These are phyloP conservation scores for Poeciliopsis paucimaculata DNA, from an alignment of 2,797 vertebrate genomes.

Conservation along the genomic window DNA sequence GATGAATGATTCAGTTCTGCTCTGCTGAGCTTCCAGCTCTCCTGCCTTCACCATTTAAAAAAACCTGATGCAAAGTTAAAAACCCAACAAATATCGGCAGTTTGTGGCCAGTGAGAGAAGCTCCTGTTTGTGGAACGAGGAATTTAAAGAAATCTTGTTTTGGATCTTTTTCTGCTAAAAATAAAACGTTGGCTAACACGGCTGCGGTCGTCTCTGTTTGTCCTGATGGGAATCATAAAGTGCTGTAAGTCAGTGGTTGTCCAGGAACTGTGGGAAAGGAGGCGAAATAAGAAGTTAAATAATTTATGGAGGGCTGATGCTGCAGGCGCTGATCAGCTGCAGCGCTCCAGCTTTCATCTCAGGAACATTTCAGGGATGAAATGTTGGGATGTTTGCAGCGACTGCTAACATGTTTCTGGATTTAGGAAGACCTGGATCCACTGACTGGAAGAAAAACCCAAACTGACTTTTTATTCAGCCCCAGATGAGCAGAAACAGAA, in stretches of 20 bases:
- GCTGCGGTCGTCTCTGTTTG: neutral
- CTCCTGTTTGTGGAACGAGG: slow-evolving; percentile 11
- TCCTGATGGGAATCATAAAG: neutral
- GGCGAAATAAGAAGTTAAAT: neutral
- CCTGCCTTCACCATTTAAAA: slow-evolving; percentile 19
- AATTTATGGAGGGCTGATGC: neutral
- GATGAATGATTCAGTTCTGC: slow-evolving; percentile 23
- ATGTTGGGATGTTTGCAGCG: neutral
- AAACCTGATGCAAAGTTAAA: neutral
- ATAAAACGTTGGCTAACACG: neutral
- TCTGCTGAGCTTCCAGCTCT: slow-evolving; percentile 6
- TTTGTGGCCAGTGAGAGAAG: slow-evolving; percentile 34
- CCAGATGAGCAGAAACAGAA: neutral
- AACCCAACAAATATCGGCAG: slow-evolving; percentile 29
- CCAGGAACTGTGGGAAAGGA: neutral
- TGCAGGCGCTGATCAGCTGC: neutral
- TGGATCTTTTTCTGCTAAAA: neutral
- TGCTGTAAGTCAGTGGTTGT: neutral
- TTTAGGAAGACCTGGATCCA: neutral
- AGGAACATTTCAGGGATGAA: neutral
- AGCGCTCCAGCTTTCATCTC: neutral
- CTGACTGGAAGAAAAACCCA: neutral
- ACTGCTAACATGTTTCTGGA: neutral
- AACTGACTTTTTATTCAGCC: neutral
- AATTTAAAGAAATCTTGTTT: slow-evolving; percentile 20